These are phyloP conservation scores for Lamproptera curius DNA, from an alignment of 2,888 invertebrate species.

Conservation along the genomic window DNA sequence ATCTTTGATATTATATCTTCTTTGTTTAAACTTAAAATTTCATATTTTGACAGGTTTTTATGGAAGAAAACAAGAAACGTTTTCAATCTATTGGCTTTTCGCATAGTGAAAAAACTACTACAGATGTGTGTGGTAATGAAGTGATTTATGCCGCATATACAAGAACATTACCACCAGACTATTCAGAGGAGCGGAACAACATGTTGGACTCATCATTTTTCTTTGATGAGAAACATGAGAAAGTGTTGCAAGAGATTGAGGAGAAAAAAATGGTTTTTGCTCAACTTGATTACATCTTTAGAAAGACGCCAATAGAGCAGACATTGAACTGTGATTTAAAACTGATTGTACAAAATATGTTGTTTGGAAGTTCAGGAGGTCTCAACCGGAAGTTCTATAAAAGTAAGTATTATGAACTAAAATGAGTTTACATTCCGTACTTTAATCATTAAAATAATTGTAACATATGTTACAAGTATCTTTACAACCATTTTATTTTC, in stretches of 20 bases:
- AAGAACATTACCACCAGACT: background rate
- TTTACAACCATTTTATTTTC: too few relatives aligned
- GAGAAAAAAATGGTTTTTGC: slow-evolving; percentile 17
- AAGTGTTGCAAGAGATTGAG: slow-evolving; percentile 10
- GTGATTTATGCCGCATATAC: background rate
- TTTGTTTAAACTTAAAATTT: too few relatives aligned
- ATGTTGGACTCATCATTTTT: background rate
- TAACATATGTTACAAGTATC: too few relatives aligned
- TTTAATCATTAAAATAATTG: too few relatives aligned
- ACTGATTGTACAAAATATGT: slow-evolving; percentile 20
- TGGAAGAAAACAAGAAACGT: background rate
- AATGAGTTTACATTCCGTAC: too few relatives aligned
- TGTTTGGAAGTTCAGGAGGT: slow-evolving; percentile 1
- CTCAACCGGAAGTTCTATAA: background rate
- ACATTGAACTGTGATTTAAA: slow-evolving; percentile 18
- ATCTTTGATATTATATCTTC: too few relatives aligned
- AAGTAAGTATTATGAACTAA: slow-evolving; percentile 9
- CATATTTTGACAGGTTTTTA: slow-evolving; percentile 7
- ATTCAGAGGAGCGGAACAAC: background rate
- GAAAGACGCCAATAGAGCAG: slow-evolving; percentile 10
- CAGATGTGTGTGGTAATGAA: slow-evolving; percentile 3
- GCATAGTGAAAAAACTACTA: background rate
- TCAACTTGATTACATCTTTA: slow-evolving; percentile 20
- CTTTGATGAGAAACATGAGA: slow-evolving; percentile 1
- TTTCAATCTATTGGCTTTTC: slow-evolving; percentile 8